These are phyloP conservation scores for Rhombomys opimus DNA, from an alignment of 2,113 vertebrate species.

Conservation along the genomic window DNA sequence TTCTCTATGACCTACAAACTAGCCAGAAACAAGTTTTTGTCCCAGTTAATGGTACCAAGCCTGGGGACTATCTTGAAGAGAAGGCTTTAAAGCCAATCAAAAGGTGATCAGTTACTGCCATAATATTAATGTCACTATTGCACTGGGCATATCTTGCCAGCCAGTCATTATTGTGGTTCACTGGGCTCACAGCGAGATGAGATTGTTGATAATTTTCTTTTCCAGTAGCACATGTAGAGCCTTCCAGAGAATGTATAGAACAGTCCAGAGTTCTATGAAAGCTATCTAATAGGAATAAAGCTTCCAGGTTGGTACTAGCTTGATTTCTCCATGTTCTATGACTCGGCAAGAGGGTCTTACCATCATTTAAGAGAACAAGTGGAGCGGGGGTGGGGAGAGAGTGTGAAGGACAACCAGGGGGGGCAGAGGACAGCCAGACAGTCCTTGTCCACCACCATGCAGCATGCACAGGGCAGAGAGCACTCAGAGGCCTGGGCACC, in stretches of 20 bases:
- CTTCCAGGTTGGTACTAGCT: neutral
- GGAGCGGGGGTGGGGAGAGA: accelerated
- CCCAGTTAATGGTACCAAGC: neutral
- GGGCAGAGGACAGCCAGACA: no score
- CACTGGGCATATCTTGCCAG: neutral
- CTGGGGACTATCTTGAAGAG: neutral
- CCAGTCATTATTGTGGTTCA: neutral
- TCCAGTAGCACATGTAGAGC: neutral
- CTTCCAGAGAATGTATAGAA: neutral
- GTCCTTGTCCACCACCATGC: no score
- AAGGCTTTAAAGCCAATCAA: neutral
- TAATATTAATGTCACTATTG: neutral
- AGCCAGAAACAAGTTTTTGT: neutral
- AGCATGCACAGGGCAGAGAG: no score
- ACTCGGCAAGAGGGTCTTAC: neutral
- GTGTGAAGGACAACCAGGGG: neutral
- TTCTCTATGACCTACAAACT: neutral
- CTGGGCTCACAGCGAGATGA: neutral
- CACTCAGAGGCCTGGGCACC: neutral
- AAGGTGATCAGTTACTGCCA: neutral
- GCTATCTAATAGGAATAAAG: neutral
- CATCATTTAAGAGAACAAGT: neutral
- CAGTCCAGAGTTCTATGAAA: neutral
- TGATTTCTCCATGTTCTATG: neutral
- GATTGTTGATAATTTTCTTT: neutral